Percentiles rank a stretch among this genome's conserved stretches.
phyloP scores from a whole-genome alignment of 2,113 vertebrate species.

The Myocastor coypus region DNA sequence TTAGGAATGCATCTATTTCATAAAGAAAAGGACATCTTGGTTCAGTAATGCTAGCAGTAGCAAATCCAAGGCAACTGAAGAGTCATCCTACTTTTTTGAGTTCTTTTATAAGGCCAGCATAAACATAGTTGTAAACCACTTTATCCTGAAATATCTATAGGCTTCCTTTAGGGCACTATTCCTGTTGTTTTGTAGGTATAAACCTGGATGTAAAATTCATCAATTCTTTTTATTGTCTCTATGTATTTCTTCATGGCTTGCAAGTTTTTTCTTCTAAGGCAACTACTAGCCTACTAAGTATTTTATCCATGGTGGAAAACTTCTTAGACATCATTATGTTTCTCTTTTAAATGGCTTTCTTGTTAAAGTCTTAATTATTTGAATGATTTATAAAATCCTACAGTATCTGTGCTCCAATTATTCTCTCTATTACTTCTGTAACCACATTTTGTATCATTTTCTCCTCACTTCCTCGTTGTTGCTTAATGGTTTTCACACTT shows the following conservation, averaged over 20 bases:
- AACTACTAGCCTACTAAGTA: not conserved
- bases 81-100: not conserved
- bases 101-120: slow-evolving; percentile 22
- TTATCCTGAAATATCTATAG: not conserved
- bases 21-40: not conserved
- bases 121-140: not conserved
- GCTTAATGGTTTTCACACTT: not conserved
- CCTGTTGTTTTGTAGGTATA: not conserved
- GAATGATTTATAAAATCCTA: not conserved
- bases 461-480: not conserved
- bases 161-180: not conserved
- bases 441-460: not conserved
- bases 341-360: not conserved
- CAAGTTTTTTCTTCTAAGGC: not conserved
- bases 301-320: not conserved
- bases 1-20: not conserved
- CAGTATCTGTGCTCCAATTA: not conserved
- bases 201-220: not conserved
- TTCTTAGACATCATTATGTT: not conserved
- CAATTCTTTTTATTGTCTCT: not conserved
- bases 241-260: not conserved
- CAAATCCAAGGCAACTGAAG: not conserved
- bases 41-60: not conserved
- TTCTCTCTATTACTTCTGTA: not conserved
- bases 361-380: not conserved